Evolutionary conservation across 2,113 vertebrate genomes (phyloP).

Genomic region (Pelvicachromis taeniatus): DNA sequence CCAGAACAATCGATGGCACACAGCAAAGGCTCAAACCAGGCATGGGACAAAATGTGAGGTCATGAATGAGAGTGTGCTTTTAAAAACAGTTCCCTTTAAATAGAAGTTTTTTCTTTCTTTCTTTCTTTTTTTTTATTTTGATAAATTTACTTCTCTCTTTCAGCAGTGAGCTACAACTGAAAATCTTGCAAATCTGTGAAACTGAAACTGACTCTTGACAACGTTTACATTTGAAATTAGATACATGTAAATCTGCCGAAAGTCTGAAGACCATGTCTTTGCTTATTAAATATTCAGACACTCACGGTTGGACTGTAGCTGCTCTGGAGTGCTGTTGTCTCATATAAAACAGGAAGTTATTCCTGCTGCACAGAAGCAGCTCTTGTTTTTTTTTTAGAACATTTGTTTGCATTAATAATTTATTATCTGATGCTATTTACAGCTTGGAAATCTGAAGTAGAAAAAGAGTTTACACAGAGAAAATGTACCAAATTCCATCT

Average conservation of each 20-base stretch:
- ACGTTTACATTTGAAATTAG: neutral
- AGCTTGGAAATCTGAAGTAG: neutral
- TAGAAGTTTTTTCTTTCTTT: neutral
- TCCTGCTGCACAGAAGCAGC: neutral
- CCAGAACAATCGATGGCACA: neutral
- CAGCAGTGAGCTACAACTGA: neutral
- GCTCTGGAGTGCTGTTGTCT: neutral
- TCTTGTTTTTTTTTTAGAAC: neutral
- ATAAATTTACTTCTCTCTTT: neutral
- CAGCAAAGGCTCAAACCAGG: neutral
- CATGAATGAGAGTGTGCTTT: neutral
- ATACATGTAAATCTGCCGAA: neutral
- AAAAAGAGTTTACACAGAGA: neutral
- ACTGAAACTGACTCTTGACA: neutral
- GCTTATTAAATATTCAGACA: neutral
- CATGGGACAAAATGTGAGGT: neutral
- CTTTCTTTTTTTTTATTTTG: neutral
- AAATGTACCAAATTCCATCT: neutral
- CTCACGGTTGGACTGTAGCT: neutral
- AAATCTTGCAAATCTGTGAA: neutral
- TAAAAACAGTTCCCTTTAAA: neutral
- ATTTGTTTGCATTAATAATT: constrained; percentile 22
- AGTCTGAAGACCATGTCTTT: neutral
- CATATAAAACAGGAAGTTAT: neutral
- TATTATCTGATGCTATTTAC: neutral